These are phyloP conservation scores for Atractosteus spatula DNA, from an alignment of 2,113 vertebrate genomes.

Conservation along the genomic window DNA sequence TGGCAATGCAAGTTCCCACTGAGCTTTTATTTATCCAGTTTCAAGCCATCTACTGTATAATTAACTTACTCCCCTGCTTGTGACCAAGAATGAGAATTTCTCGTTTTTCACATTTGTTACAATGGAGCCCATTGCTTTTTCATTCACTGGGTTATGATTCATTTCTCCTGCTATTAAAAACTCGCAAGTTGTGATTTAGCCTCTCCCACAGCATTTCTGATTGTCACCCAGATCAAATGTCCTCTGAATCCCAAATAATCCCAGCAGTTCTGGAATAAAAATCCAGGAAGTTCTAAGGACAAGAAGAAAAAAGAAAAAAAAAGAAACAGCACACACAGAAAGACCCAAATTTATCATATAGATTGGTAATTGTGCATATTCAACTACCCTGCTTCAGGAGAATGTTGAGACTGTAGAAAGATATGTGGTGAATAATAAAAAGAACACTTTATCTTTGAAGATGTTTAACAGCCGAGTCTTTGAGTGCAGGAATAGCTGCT, in stretches of 20 bases:
- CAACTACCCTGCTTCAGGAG: conserved; percentile 31
- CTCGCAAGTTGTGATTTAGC: no score
- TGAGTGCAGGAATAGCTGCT: conserved; percentile 9
- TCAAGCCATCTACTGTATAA: no score
- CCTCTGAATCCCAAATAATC: not conserved
- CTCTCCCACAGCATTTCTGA: no score
- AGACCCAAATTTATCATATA: conserved; percentile 38
- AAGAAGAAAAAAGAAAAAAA: conserved; percentile 17
- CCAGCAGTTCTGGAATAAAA: not conserved
- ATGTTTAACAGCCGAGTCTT: not conserved
- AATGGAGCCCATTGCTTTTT: not conserved
- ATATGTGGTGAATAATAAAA: conserved; percentile 48
- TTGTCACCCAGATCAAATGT: no score
- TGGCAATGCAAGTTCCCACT: no score
- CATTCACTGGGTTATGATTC: no score
- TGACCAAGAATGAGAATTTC: no score
- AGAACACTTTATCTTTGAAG: conserved; percentile 42
- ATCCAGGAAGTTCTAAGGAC: conserved; percentile 3
- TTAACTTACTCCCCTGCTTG: no score
- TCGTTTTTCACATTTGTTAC: not conserved
- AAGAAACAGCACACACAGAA: conserved; percentile 33
- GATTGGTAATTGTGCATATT: conserved; percentile 20
- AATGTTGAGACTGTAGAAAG: conserved; percentile 35
- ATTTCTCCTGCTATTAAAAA: no score
- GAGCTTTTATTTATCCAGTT: no score